phyloP scores from a whole-genome alignment of 2,113 vertebrate genomes.

The Neofelis nebulosa region DNA sequence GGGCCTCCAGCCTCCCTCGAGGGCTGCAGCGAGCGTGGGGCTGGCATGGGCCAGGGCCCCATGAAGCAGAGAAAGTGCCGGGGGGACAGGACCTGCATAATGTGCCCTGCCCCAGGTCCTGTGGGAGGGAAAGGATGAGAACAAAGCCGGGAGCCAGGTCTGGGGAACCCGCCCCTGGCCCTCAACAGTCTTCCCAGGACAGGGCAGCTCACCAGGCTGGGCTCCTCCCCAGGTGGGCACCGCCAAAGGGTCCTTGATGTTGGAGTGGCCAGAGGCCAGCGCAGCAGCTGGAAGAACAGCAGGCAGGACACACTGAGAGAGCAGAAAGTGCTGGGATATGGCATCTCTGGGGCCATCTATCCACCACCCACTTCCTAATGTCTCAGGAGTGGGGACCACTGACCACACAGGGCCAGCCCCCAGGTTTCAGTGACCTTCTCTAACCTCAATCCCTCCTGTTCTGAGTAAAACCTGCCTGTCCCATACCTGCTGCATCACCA shows the following conservation, averaged over 20 bases:
- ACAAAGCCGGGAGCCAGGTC: not conserved
- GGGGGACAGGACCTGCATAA: conserved; percentile 87
- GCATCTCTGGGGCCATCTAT: not conserved
- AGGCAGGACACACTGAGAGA: conserved; percentile 74
- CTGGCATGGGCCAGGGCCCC: conserved; percentile 83
- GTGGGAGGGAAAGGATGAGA: conserved; percentile 2
- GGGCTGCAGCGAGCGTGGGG: conserved; percentile 85
- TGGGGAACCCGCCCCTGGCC: not conserved
- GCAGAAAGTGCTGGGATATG: not conserved
- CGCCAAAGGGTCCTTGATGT: not conserved
- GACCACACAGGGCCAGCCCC: not conserved
- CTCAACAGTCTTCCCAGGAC: not conserved
- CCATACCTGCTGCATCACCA: not conserved
- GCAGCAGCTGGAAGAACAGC: conserved; percentile 71
- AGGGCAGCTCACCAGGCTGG: conserved; percentile 86
- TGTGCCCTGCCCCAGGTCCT: conserved; percentile 49
- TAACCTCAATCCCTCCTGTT: not conserved
- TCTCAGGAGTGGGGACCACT: not conserved
- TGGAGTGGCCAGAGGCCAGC: conserved; percentile 79
- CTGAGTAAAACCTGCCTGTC: not conserved
- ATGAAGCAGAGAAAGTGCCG: conserved; percentile 88
- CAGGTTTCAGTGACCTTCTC: not conserved
- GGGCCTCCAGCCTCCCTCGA: conserved; percentile 81
- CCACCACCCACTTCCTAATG: not conserved
- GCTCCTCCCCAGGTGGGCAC: conserved; percentile 92